These are phyloP conservation scores for Brienomyrus longianalis DNA, from an alignment of 2,113 vertebrate genomes.

Conservation along the genomic window DNA sequence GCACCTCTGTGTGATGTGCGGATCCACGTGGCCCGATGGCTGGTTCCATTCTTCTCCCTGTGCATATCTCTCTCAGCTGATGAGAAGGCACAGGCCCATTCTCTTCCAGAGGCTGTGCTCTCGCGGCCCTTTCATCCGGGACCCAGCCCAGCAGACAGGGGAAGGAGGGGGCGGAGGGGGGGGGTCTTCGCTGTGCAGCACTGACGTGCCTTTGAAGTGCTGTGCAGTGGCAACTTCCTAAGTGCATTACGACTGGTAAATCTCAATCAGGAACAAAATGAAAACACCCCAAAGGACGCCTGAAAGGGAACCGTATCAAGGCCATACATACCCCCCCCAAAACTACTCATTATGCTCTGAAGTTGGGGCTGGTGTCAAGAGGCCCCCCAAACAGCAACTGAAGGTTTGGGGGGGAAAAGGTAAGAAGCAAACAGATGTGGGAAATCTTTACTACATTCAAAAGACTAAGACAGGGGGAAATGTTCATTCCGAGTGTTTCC, in stretches of 20 bases:
- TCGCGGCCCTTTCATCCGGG: neutral
- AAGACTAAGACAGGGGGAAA: neutral
- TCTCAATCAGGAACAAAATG: conserved; percentile 18
- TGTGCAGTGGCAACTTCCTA: neutral
- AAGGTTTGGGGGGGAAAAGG: neutral
- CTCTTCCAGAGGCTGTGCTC: neutral
- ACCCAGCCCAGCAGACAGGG: neutral
- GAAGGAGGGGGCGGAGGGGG: neutral
- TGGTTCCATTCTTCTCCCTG: neutral
- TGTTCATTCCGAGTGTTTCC: neutral
- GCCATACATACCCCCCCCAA: neutral
- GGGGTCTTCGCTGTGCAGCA: neutral
- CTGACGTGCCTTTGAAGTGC: neutral
- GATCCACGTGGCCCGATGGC: neutral
- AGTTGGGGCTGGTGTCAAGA: conserved; percentile 8
- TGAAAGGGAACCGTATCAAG: conserved; percentile 15
- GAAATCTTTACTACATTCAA: neutral
- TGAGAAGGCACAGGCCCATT: neutral
- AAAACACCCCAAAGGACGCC: conserved; percentile 22
- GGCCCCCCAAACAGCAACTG: neutral
- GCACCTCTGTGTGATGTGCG: neutral
- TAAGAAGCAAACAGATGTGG: neutral
- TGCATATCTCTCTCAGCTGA: neutral
- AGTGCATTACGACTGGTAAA: conserved; percentile 8
- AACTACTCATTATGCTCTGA: neutral